Percentiles rank a stretch among this genome's conserved stretches.
phyloP scores from a whole-genome alignment of 2,888 invertebrate species.

The Caenorhabditis panamensis region DNA sequence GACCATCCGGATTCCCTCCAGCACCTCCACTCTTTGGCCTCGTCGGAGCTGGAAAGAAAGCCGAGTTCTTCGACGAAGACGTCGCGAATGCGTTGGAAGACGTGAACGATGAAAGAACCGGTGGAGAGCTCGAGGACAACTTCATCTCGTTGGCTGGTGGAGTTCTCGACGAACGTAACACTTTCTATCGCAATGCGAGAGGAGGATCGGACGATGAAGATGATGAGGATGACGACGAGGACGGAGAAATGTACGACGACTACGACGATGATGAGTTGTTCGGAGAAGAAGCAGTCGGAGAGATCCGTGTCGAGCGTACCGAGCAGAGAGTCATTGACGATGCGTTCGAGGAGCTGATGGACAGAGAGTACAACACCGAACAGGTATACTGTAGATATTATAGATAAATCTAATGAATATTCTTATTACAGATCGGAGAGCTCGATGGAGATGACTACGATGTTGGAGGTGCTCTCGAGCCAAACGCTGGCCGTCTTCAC shows the following conservation, averaged over 20 bases:
- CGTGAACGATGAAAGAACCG: conserved; percentile 87
- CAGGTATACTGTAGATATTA: conserved; percentile 24
- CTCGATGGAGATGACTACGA: conserved; percentile 82
- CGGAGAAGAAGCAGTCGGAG: conserved; percentile 34
- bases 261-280: conserved; percentile 66
- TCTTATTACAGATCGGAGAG: conserved; percentile 61
- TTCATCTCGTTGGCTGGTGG: conserved; percentile 90
- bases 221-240: conserved; percentile 65
- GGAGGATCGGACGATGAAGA: conserved; percentile 63
- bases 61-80: conserved; percentile 66
- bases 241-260: conserved; percentile 66
- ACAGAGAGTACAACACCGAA: conserved; percentile 68
- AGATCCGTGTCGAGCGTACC: conserved; percentile 21
- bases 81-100: conserved; percentile 66
- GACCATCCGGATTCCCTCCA: conserved; percentile 40
- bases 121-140: conserved; percentile 92
- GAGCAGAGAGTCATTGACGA: conserved; percentile 67
- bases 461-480: conserved; percentile 85
- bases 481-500: conserved; percentile 86
- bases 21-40: conserved; percentile 47
- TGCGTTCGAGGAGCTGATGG: conserved; percentile 68
- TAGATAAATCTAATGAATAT: not conserved
- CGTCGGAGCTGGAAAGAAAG: conserved; percentile 43
- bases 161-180: conserved; percentile 60
- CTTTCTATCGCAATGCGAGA: conserved; percentile 24